Evolutionary conservation across 1,140 invertebrate species (phyloP), one percentile per base, ranked within the genome.

Genomic region (Phymastichus coffea): DNA sequence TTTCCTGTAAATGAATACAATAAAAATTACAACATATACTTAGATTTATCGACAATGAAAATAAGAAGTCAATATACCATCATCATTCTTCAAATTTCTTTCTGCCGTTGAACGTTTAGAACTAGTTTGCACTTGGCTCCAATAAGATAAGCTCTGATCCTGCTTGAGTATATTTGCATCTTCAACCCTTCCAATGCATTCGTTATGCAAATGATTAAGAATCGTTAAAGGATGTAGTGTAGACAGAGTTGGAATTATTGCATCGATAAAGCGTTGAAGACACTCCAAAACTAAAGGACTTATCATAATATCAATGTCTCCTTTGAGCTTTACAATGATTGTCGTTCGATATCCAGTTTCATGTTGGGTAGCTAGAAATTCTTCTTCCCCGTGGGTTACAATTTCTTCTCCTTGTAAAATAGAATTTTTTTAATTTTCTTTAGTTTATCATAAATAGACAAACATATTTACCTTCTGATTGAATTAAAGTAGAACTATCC

Each of bases 241-340:
- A 1, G 88, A 85, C 20, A 97, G 79, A 1, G 91, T 92, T 4
- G 94, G 93, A 22, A 90, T 95, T 4, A 96, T 79, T 1, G 92
- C 88, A 77, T 97, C 94, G 1, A 96, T 85, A 76, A 95, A 94
- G 81, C 90, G 87, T 78, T 96, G 92, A 12, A 94, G 80, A 33
- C 92, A 94, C 76, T 98, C 95, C 9, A 98, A 73, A 8, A 95
- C 84, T 63, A 98, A 82, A 0, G 95, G 95, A 46, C 91, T 95
- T 1, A 97, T 73, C 85, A 95, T 92, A 0, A 97, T 83, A 77
- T 97, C 93, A 17, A 97, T 84, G 74, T 95, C 91, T 20, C 91
- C 90, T 70, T 91, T 89, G 0, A 93, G 80, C 73, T 91, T 88
- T 0, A 93, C 81, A 40, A 92, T 88, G 10, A 94, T 70, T 0